These are phyloP conservation scores for Ectobius pallidus DNA, from an alignment of 2,888 invertebrate species.

Conservation along the genomic window DNA sequence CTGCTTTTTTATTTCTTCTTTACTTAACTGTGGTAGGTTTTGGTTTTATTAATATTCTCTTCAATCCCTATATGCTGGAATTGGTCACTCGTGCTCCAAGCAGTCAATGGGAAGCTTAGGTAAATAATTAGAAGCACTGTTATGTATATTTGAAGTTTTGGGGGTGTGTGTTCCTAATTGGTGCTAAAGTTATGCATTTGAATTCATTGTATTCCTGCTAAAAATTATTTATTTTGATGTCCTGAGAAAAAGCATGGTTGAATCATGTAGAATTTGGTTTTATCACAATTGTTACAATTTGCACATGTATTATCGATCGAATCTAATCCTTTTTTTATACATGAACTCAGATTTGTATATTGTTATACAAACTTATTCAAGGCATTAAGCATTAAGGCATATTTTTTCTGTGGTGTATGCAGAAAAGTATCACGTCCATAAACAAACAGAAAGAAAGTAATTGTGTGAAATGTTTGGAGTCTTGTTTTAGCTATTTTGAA, in stretches of 20 bases:
- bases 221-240: neutral
- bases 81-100: slow-evolving; percentile 20
- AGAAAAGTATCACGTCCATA: neutral
- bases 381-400: neutral
- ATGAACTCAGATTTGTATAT: neutral
- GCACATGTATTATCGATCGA: neutral
- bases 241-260: neutral
- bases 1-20: no score
- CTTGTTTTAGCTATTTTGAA: no score
- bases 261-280: neutral
- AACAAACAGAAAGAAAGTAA: neutral
- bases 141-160: neutral
- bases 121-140: neutral
- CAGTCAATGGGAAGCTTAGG: neutral
- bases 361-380: neutral
- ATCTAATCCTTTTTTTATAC: neutral
- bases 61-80: neutral
- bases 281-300: neutral
- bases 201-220: neutral
- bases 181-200: neutral
- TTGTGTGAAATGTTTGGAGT: neutral
- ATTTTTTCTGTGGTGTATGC: neutral
- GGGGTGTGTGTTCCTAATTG: neutral
- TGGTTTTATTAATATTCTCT: no score
- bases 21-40: no score